Evolutionary conservation across 1,140 invertebrate genomes (phyloP), one percentile per base, ranked within the genome.

Genomic region (Drosophila trapezifrons): DNA sequence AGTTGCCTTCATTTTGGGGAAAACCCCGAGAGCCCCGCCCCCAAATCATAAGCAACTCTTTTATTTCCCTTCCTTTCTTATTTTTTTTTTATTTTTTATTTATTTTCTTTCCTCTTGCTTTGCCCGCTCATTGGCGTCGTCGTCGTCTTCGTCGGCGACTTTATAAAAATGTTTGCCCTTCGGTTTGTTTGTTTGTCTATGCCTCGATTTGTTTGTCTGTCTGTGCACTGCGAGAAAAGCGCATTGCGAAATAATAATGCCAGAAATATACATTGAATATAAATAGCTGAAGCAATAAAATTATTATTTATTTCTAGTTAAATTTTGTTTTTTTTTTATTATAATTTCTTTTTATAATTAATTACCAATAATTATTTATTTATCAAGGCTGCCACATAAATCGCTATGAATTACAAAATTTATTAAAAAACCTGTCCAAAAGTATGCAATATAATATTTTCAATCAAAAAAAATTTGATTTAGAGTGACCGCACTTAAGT

Each of bases 111-210:
- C 25, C n/a, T 12, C n/a, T 58, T 56, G 54, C 66, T 18, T 35
- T 58, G 43, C 27, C 47, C 46, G 54, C 73, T 76, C 62, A 76
- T 76, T 76, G 74, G 74, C 72, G 49, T 76, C 62, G 47, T 58
- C 37, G 79, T 76, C 55, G 42, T 58, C 37, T 76, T 76, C 55
- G 42, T 54, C 42, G 83, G 83, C 80, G 80, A 87, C 84, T 89
- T 83, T 89, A 89, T 89, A 89, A 89, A 89, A 89, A 89, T 89
- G 84, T 89, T 89, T 89, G 84, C 65, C 74, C 62, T 86, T 81
- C 78, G 70, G 76, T 81, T 78, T 73, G 80, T 80, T 86, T 84
- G 82, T 81, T 78, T 79, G 76, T 89, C 58, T 82, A 64, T 82
- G 59, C 56, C 55, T 75, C 69, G 62, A 69, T 86, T 75, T 78